Base-by-base conservation (phyloP, 2,797 vertebrate species). In the Limnodromus scolopaceus region DNA sequence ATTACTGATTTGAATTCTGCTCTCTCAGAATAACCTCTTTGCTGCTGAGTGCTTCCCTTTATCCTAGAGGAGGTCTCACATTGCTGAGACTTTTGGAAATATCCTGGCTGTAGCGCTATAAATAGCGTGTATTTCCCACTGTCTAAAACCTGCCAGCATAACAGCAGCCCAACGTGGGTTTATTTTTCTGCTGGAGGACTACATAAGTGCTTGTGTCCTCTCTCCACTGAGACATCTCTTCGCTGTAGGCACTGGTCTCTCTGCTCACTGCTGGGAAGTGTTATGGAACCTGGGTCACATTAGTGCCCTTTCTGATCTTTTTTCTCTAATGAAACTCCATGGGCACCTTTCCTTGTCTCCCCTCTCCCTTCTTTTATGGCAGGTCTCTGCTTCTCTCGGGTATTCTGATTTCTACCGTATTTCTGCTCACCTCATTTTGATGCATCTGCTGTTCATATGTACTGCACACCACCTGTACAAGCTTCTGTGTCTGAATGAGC, bases 41-140 rank as follows among this genome's bases (percentile, higher is more conserved):
- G 92, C 57, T 89, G 43, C 43, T 66, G 55, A 89, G 48, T 49
- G n/a, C 38, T 65, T 89, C 19, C 38, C 64, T 53, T 82, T 91
- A 18, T 92, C 63, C 60, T 60, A 46, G 68, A 83, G 10, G 23
- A 85, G 65, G 39, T 84, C 57, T 91, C 72, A 63, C 58, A 43
- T 71, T 95, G 72, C 79, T 65, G 79, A 94, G 71, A 89, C 76
- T 76, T 89, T 89, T 80, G 76, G 71, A 93, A 91, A 85, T 78
- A 84, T 85, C 38, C 54, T 87, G 34, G 25, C 57, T 75, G 30
- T 68, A 54, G 30, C 27, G 58, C 91, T 95, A 96, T 93, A 95
- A 96, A 96, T 95, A 94, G 94, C 3, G 0, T 54, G 94, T 91
- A 19, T 96, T 94, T 96, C 92, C 91, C 92, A 91, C 69, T 89